A percentile compares a stretch with the other conserved stretches of the same genome.
Evolutionary conservation across 2,888 invertebrate species (phyloP).

Genomic region (Buathra laborator): DNA sequence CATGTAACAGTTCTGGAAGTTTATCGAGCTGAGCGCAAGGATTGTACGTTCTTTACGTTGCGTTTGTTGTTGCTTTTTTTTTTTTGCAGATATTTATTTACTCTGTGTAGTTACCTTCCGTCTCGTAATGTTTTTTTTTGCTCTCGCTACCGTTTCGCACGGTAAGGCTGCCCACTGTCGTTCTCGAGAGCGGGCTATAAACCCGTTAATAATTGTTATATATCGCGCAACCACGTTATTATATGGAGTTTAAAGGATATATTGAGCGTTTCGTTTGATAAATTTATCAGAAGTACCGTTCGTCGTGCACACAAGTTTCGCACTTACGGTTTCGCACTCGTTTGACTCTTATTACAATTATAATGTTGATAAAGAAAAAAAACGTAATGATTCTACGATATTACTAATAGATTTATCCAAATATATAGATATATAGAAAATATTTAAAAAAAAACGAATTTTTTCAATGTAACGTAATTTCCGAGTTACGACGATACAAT

Average conservation of each 20-base stretch:
- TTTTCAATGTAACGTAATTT: conserved; percentile 47
- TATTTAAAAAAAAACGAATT: conserved; percentile 33
- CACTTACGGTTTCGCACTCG: not conserved
- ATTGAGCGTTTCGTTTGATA: conserved; percentile 58
- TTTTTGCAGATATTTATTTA: conserved; percentile 24
- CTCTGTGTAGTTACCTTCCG: conserved; percentile 14
- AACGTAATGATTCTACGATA: conserved; percentile 39
- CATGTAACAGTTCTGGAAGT: conserved; percentile 73
- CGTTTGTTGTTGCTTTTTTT: conserved; percentile 55
- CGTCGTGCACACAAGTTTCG: conserved; percentile 15
- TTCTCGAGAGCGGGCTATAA: conserved; percentile 19
- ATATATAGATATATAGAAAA: conserved; percentile 41
- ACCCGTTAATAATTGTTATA: conserved; percentile 44
- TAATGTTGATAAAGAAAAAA: not conserved
- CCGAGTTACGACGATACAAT: conserved; percentile 51
- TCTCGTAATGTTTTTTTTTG: conserved; percentile 36
- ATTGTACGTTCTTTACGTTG: conserved; percentile 70
- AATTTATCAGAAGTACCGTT: conserved; percentile 32
- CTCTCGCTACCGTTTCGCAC: conserved; percentile 19
- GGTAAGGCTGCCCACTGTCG: conserved; percentile 17
- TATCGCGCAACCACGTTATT: conserved; percentile 37
- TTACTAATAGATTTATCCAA: conserved; percentile 31
- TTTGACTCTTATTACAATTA: conserved; percentile 7
- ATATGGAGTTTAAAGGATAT: conserved; percentile 24
- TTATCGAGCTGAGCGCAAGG: conserved; percentile 67